A percentile compares a stretch with the other conserved stretches of the same genome.
Conservation (phyloP, 2,113 vertebrate genomes). For the Oncorhynchus nerka region DNA sequence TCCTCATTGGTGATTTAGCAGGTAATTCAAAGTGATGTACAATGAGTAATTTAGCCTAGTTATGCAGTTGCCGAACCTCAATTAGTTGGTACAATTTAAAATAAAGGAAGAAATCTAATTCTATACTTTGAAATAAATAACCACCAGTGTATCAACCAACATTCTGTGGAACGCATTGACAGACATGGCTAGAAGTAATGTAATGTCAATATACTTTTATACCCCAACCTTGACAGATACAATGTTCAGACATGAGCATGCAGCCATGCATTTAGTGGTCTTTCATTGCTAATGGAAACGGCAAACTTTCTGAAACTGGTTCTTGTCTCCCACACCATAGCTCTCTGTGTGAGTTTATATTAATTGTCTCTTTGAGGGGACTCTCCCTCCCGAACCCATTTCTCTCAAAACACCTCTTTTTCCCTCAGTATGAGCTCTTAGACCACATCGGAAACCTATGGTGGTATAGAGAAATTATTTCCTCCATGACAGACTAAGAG, state of each 20-base stretch:
- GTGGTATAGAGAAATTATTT: slow-evolving; percentile 64
- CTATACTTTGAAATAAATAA: too few species aligned
- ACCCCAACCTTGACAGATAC: neutral
- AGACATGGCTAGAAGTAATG: too few species aligned
- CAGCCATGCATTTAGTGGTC: slow-evolving; percentile 62
- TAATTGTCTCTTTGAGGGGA: slow-evolving; percentile 65
- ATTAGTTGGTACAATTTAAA: too few species aligned
- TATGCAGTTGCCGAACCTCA: too few species aligned
- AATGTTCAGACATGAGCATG: slow-evolving; percentile 16
- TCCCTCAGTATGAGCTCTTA: slow-evolving; percentile 49
- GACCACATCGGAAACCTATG: slow-evolving; percentile 60
- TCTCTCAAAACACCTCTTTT: slow-evolving; percentile 76
- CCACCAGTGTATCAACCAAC: too few species aligned
- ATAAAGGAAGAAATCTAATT: too few species aligned
- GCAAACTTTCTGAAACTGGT: slow-evolving; percentile 65
- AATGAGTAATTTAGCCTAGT: neutral
- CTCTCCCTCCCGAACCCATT: slow-evolving; percentile 67
- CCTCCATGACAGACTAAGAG: slow-evolving; percentile 33
- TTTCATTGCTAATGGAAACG: slow-evolving; percentile 49
- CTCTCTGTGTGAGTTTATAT: slow-evolving; percentile 59
- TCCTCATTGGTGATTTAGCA: too few species aligned
- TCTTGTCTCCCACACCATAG: slow-evolving; percentile 67
- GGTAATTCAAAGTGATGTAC: too few species aligned
- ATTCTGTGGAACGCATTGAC: too few species aligned
- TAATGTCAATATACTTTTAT: too few species aligned